Conservation (phyloP, 2,113 vertebrate genomes). For the Clarias macrocephalus region DNA sequence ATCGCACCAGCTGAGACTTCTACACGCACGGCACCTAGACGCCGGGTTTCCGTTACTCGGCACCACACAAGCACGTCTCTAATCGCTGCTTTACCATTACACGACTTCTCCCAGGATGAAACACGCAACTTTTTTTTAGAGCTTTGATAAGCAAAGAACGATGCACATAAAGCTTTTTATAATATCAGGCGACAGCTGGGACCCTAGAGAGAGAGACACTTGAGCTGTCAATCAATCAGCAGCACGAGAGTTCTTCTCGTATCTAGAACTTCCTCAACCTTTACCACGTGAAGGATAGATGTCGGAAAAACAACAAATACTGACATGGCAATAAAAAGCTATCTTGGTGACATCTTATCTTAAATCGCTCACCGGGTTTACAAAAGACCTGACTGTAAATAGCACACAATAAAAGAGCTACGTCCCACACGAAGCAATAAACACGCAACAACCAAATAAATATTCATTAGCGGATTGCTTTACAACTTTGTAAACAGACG, state of each 20-base stretch:
- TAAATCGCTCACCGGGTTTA: not conserved
- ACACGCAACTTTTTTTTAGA: not conserved
- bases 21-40: not conserved
- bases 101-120: constrained; percentile 4
- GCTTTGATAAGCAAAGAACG: not conserved
- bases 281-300: not conserved
- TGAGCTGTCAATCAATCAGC: constrained; percentile 16
- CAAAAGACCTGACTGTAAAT: not conserved
- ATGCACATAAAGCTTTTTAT: not conserved
- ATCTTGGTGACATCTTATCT: not conserved
- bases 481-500: not conserved
- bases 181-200: constrained; percentile 15
- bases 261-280: not conserved
- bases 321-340: not conserved
- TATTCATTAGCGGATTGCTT: not conserved
- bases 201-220: not conserved
- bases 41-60: not conserved
- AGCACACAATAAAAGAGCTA: not conserved
- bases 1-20: not conserved
- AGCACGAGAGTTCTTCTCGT: not conserved
- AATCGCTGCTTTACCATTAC: not conserved
- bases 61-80: not conserved
- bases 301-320: not conserved
- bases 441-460: not conserved
- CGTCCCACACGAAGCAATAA: not conserved